These are phyloP conservation scores for Bemisia tabaci DNA, from an alignment of 1,140 invertebrate genomes.

Conservation along the genomic window DNA sequence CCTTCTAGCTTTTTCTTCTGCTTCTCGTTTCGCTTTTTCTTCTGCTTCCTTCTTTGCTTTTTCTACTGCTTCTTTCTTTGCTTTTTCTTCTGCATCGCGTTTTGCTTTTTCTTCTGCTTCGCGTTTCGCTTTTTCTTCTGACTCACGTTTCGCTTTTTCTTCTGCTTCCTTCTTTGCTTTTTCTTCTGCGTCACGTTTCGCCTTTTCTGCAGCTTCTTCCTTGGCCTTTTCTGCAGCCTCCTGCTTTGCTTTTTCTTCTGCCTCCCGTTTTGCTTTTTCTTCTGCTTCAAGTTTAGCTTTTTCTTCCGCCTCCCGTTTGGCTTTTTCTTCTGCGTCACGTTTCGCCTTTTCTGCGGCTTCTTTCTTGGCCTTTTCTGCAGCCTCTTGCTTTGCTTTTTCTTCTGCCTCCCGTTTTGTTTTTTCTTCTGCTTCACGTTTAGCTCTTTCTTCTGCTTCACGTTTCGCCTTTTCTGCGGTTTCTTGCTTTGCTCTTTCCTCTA, in stretches of 20 bases:
- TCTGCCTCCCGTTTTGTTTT: conserved; percentile 20
- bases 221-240: conserved; percentile 18
- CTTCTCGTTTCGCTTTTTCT: conserved; percentile 9
- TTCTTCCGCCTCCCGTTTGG: conserved; percentile 20
- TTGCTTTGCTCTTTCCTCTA: conserved; percentile 21
- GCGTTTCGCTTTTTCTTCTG: conserved; percentile 18
- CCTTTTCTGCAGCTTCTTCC: conserved; percentile 20
- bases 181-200: conserved; percentile 20
- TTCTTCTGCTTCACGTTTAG: conserved; percentile 15
- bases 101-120: conserved; percentile 20
- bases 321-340: conserved; percentile 16
- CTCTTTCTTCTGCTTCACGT: conserved; percentile 21
- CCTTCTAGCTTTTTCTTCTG: conserved; percentile 10
- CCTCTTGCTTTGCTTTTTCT: conserved; percentile 20
- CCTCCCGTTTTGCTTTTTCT: conserved; percentile 17
- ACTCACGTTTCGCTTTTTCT: conserved; percentile 19
- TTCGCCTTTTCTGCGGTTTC: conserved; percentile 19
- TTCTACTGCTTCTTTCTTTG: conserved; percentile 15
- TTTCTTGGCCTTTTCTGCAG: conserved; percentile 18
- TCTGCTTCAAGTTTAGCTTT: conserved; percentile 20
- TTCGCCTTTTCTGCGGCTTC: conserved; percentile 19
- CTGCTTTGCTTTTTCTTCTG: conserved; percentile 19
- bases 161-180: conserved; percentile 16
- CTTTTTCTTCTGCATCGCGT: conserved; percentile 19
- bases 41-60: conserved; percentile 14